phyloP scores from a whole-genome alignment of 2,888 invertebrate species.

The Busseola fusca region DNA sequence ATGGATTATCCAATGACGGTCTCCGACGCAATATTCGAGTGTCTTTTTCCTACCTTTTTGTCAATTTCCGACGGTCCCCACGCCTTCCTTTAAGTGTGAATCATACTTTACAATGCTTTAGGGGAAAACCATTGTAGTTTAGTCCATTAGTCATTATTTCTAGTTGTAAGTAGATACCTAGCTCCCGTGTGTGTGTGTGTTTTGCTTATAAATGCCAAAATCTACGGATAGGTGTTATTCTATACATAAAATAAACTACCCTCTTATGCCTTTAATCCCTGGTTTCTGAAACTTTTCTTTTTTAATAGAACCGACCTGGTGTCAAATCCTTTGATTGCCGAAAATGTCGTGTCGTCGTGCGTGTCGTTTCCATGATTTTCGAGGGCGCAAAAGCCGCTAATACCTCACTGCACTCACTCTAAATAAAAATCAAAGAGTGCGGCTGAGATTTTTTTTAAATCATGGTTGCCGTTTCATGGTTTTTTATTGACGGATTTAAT shows the following conservation, averaged over 20 bases:
- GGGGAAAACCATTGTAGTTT: neutral
- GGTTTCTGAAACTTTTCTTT: neutral
- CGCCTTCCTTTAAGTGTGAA: conserved; percentile 4
- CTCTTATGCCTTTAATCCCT: too few species aligned
- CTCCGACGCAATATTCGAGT: neutral
- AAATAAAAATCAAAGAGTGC: neutral
- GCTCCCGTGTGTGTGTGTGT: too few species aligned
- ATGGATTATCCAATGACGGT: neutral
- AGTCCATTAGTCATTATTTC: neutral
- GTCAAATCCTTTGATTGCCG: neutral
- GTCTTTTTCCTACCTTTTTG: neutral
- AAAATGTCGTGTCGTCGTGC: neutral
- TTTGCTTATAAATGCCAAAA: neutral
- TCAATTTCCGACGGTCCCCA: neutral
- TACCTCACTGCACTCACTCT: too few species aligned
- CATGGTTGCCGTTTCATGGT: neutral
- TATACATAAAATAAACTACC: neutral
- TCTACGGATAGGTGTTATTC: neutral
- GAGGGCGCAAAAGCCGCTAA: neutral
- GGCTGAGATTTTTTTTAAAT: too few species aligned
- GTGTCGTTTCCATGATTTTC: neutral
- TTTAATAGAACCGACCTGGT: neutral
- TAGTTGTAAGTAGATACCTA: neutral
- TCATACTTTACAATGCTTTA: neutral
- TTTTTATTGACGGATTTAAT: neutral